Base-by-base conservation (phyloP, 2,888 invertebrate species). In the Patella depressa region DNA sequence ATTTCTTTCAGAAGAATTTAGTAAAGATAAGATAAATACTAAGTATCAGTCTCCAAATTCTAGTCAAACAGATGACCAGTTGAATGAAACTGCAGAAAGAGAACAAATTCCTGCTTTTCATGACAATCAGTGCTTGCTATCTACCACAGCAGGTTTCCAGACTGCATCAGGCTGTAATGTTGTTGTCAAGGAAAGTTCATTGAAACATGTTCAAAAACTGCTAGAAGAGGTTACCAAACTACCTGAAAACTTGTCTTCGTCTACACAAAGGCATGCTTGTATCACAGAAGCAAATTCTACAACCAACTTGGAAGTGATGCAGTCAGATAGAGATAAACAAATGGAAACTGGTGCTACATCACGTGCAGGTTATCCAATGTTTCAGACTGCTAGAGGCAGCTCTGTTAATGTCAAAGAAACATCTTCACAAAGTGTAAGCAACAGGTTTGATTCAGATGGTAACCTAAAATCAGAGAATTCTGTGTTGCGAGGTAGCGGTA, bases 91-190 rank as follows among this genome's bases (percentile, higher is more conserved):
- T 7, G 9, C 9, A 9, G 45, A 45, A 45, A 45, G 45, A 45
- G 9, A 45, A 45, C 45, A 45, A 45, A 45, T 45, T 45, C 45
- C 45, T 45, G 9, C 9, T 45, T 7, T 45, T 45, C 45, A 45
- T 45, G 45, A 45, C 45, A 45, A 9, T 45, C 45, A 7, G 9
- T 45, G 45, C 45, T 9, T 45, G 45, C 45, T 45, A 1, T 45
- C 45, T 45, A 45, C 45, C 45, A 45, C 45, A 45, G 45, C 45
- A 45, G 76, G 73, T 45, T 82, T 85, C 78, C 74, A 75, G 14
- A 79, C 80, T 72, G 80, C 80, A 11, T 78, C 79, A 14, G 78
- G 80, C 12, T 77, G 72, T n/a, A 24, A 54, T 29, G 79, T 80
- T 0, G 71, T 57, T 1, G 72, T 82, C 3, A 74, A 79, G 29